Conservation (phyloP, 2,113 vertebrate genomes). For the Zootoca vivipara region DNA sequence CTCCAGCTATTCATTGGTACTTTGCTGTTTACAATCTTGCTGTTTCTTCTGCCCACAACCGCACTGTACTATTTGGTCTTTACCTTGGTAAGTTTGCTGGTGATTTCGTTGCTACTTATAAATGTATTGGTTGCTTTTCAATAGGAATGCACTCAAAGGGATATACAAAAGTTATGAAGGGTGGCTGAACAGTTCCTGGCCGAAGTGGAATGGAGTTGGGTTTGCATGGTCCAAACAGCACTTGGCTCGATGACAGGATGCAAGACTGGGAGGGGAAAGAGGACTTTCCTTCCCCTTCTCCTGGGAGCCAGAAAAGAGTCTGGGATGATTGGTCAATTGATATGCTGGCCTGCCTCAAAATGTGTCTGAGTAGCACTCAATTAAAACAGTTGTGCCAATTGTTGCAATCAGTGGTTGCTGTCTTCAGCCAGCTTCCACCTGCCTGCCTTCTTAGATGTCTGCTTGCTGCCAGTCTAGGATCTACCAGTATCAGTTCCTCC, state of each 20-base stretch:
- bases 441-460: no score
- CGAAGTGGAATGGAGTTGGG: neutral
- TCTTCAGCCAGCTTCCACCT: no score
- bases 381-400: neutral
- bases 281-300: neutral
- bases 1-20: slow-evolving; percentile 93
- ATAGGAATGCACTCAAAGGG: neutral
- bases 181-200: neutral
- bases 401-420: neutral
- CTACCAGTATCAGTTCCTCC: no score
- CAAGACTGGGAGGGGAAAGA: neutral
- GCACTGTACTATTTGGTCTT: slow-evolving; percentile 98
- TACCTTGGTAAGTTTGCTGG: slow-evolving; percentile 84
- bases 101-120: no score
- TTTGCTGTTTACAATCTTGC: slow-evolving; percentile 91
- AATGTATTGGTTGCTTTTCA: neutral
- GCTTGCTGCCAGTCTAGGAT: no score
- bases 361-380: neutral
- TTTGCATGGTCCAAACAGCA: neutral
- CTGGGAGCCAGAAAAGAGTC: neutral
- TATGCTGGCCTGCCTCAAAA: neutral
- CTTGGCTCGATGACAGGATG: neutral
- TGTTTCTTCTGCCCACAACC: slow-evolving; percentile 94
- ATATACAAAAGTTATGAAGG: neutral
- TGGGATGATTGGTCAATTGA: neutral